A percentile compares a stretch with the other conserved stretches of the same genome.
phyloP scores from a whole-genome alignment of 1,140 invertebrate genomes.

The Phocides pigmalion region DNA sequence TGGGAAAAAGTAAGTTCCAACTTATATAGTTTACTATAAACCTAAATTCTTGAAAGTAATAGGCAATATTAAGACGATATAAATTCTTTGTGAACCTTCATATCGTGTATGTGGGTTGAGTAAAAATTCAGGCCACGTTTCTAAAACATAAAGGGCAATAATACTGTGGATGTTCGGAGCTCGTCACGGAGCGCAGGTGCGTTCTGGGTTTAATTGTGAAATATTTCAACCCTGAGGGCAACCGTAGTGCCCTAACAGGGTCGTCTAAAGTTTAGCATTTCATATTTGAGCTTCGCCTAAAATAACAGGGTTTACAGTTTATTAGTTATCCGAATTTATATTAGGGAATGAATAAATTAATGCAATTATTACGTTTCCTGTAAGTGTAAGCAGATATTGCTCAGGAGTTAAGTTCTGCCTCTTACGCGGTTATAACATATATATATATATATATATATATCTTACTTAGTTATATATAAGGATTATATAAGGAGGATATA shows the following conservation, averaged over 20 bases:
- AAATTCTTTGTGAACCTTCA: too few species aligned
- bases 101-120: not conserved
- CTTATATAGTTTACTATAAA: too few species aligned
- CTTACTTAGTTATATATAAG: too few species aligned
- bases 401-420: too few species aligned
- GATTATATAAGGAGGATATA: too few species aligned
- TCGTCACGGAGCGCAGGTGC: slow-evolving; percentile 32
- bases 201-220: slow-evolving; percentile 31
- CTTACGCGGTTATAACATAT: too few species aligned
- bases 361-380: slow-evolving; percentile 18
- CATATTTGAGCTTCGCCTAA: slow-evolving; percentile 26
- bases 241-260: slow-evolving; percentile 3
- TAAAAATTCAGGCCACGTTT: slow-evolving; percentile 29
- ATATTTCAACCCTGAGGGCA: slow-evolving; percentile 33
- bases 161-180: slow-evolving; percentile 31
- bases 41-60: too few species aligned
- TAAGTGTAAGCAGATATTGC: too few species aligned
- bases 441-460: too few species aligned
- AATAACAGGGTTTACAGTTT: slow-evolving; percentile 21
- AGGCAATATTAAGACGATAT: too few species aligned
- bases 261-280: slow-evolving; percentile 29
- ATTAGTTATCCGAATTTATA: slow-evolving; percentile 16
- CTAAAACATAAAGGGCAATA: slow-evolving; percentile 31
- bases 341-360: slow-evolving; percentile 15
- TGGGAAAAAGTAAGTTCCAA: too few species aligned